phyloP scores from a whole-genome alignment of 2,888 invertebrate species.

The Acronicta alni region DNA sequence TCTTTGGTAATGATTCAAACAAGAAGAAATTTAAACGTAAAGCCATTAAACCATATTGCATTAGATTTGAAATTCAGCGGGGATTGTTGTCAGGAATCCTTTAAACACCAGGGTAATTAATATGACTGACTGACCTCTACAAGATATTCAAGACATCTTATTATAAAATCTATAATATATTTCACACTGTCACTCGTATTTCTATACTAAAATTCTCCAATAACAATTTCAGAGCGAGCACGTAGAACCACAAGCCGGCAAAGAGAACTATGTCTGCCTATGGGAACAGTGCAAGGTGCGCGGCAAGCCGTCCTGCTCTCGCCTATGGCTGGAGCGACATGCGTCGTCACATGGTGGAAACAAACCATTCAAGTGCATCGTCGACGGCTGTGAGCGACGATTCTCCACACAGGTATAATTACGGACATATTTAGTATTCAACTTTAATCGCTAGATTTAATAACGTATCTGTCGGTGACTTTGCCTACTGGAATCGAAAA shows the following conservation, averaged over 20 bases:
- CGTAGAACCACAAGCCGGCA: constrained; percentile 95
- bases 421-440: constrained; percentile 37
- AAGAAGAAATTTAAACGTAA: no score
- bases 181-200: not conserved
- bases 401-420: constrained; percentile 95
- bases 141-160: no score
- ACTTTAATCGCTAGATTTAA: not conserved
- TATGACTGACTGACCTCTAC: no score
- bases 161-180: no score
- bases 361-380: constrained; percentile 98
- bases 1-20: no score
- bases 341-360: constrained; percentile 97
- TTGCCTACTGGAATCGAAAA: not conserved
- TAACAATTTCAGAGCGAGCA: constrained; percentile 91
- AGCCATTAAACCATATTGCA: no score
- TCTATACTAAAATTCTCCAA: not conserved
- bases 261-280: constrained; percentile 96
- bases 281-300: constrained; percentile 99
- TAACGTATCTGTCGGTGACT: not conserved
- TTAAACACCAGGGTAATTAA: no score
- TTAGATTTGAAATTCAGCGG: no score
- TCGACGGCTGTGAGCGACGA: constrained; percentile 96
- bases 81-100: no score
- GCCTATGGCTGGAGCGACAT: constrained; percentile 98
- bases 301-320: constrained; percentile 96